Evolutionary conservation across 2,797 vertebrate genomes (phyloP), one percentile per base, ranked within the genome.

Genomic region (Smutsia temminckii): DNA sequence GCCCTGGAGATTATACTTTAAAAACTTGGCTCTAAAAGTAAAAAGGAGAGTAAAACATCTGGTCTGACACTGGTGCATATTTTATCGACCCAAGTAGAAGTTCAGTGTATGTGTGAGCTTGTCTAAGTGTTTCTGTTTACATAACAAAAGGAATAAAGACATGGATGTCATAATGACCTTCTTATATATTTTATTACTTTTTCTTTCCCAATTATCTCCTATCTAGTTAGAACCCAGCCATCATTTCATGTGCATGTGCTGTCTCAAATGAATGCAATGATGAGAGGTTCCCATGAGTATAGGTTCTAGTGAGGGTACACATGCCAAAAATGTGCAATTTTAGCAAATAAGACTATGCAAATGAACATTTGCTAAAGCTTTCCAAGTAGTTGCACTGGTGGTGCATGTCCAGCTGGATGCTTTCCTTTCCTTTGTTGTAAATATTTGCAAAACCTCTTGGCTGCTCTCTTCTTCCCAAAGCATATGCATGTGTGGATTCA

Each of bases 321-420:
- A n/a, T 29, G 17, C 12, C 71, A 18, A 85, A 53, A 77, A 46
- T 74, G 57, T 68, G 42, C 27, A 46, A 11, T 46, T 46, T 57
- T 8, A 37, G 68, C 46, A 46, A 46, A 46, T 46, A 12, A 79
- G 66, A 53, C 23, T 32, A 3, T 18, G 4, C 5, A 63, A 81
- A 32, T 64, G 42, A 79, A 14, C 23, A 21, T 96, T 72, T 59
- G n/a, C n/a, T 27, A 42, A 72, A 97, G n/a, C 55, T 80, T 93
- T 49, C 42, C 59, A 72, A 81, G 7, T 40, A 13, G 59, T 64
- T 93, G 25, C 2, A 11, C 18, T 53, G 37, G 9, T 64, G 64
- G 61, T 57, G 1, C 53, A 18, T 42, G 34, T 42, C 21, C 25
- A 51, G 46, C 11, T 49, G 25, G 51, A n/a, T 53, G 34, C 6